Evolutionary conservation across 2,113 vertebrate species (phyloP).

Genomic region (Phodopus roborovskii): DNA sequence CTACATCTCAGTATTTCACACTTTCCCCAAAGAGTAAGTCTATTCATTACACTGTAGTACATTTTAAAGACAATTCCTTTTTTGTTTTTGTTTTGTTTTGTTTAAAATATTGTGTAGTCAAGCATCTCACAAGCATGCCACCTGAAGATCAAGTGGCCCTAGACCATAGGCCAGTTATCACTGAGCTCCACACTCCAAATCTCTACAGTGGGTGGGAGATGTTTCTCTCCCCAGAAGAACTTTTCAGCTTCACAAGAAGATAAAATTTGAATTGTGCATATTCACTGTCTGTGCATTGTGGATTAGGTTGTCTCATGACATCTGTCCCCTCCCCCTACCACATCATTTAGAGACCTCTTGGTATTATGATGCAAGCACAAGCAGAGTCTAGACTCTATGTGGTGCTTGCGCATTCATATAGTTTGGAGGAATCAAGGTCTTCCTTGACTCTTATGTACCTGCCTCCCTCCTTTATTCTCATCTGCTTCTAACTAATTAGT

Average conservation of each 20-base stretch:
- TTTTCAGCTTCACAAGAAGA: neutral
- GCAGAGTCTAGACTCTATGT: neutral
- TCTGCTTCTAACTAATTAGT: neutral
- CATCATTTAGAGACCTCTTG: neutral
- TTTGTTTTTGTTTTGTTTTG: neutral
- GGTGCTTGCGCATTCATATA: neutral
- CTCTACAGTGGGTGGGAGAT: neutral
- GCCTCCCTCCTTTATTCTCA: neutral
- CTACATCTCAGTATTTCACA: neutral
- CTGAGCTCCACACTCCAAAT: neutral
- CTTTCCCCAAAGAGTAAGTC: constrained; percentile 14
- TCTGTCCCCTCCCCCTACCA: neutral
- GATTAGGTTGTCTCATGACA: neutral
- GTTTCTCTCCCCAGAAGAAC: neutral
- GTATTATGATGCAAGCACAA: neutral
- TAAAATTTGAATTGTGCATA: neutral
- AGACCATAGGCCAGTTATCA: neutral
- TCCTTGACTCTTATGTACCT: neutral
- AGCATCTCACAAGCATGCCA: neutral
- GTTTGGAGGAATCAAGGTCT: neutral
- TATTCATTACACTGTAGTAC: neutral
- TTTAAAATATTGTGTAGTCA: constrained; percentile 22
- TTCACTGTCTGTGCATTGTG: neutral
- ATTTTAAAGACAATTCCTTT: constrained; percentile 7
- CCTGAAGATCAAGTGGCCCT: neutral